Conservation (phyloP, 2,888 invertebrate species). For the Drosophila demipolita region DNA sequence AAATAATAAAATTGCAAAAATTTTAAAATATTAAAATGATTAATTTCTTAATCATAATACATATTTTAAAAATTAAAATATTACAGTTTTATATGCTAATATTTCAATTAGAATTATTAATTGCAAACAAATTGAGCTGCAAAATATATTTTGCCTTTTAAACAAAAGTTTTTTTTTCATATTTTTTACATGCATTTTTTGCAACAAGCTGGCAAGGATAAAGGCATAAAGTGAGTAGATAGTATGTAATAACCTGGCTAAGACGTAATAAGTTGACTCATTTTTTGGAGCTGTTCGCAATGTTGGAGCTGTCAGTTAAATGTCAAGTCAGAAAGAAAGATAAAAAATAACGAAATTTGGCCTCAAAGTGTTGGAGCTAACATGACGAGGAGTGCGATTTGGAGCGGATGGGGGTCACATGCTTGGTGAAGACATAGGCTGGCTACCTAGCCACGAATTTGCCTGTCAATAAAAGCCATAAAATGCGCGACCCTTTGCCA, state of each 20-base stretch:
- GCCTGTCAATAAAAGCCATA: slow-evolving; percentile 55
- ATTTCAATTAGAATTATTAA: background rate
- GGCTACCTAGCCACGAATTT: slow-evolving; percentile 19
- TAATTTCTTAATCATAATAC: no score
- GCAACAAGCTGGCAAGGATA: background rate
- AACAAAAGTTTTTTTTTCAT: background rate
- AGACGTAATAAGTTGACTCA: slow-evolving; percentile 11
- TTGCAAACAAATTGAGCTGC: background rate
- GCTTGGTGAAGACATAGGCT: background rate
- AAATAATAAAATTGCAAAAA: background rate
- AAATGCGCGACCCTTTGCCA: slow-evolving; percentile 49
- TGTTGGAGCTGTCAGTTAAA: slow-evolving; percentile 41
- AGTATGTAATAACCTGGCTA: background rate
- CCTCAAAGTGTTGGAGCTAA: slow-evolving; percentile 13
- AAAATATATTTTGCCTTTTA: background rate
- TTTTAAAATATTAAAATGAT: background rate
- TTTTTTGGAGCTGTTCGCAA: slow-evolving; percentile 11
- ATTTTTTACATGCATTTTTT: background rate
- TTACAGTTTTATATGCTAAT: background rate
- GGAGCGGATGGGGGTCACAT: background rate
- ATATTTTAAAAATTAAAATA: background rate
- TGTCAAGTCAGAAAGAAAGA: slow-evolving; percentile 2
- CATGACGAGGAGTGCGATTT: slow-evolving; percentile 1
- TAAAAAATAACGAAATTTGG: background rate
- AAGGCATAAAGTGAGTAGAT: background rate